These are phyloP conservation scores for Lacanobia wlatinum DNA, from an alignment of 2,888 invertebrate genomes.

Conservation along the genomic window DNA sequence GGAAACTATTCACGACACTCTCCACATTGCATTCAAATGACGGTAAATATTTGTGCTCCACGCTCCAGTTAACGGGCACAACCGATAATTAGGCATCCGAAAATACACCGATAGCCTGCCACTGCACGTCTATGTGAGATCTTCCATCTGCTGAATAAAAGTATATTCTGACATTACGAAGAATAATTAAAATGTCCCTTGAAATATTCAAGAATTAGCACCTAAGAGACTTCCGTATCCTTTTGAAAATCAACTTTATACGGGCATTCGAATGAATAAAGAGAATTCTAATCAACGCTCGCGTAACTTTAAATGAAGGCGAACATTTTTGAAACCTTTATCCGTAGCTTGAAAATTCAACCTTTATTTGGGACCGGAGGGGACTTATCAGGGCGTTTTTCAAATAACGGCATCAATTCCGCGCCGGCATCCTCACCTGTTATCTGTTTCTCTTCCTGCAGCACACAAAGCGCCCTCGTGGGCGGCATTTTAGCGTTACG, in stretches of 20 bases:
- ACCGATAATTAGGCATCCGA: conserved; percentile 64
- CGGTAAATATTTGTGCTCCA: conserved; percentile 61
- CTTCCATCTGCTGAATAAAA: conserved; percentile 32
- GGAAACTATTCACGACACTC: conserved; percentile 60
- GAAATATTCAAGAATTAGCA: conserved; percentile 46
- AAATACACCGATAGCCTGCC: conserved; percentile 52
- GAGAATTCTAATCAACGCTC: conserved; percentile 80
- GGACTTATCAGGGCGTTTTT: conserved; percentile 86
- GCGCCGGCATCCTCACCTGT: conserved; percentile 80
- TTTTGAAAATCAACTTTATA: conserved; percentile 70
- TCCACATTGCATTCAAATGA: conserved; percentile 64
- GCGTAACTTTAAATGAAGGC: conserved; percentile 82
- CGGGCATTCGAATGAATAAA: conserved; percentile 73
- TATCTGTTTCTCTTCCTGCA: conserved; percentile 83
- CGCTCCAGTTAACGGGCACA: conserved; percentile 58
- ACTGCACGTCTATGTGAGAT: conserved; percentile 14
- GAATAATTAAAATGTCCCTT: conserved; percentile 43
- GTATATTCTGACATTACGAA: conserved; percentile 28
- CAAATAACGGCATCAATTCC: conserved; percentile 84
- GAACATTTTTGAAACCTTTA: conserved; percentile 82
- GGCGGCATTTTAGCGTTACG: conserved; percentile 74
- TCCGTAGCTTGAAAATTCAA: conserved; percentile 76
- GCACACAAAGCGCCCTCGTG: conserved; percentile 75
- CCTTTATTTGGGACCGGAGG: conserved; percentile 81
- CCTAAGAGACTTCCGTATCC: conserved; percentile 56